Base-by-base conservation (phyloP, 2,797 vertebrate genomes). In the Peromyscus eremicus region DNA sequence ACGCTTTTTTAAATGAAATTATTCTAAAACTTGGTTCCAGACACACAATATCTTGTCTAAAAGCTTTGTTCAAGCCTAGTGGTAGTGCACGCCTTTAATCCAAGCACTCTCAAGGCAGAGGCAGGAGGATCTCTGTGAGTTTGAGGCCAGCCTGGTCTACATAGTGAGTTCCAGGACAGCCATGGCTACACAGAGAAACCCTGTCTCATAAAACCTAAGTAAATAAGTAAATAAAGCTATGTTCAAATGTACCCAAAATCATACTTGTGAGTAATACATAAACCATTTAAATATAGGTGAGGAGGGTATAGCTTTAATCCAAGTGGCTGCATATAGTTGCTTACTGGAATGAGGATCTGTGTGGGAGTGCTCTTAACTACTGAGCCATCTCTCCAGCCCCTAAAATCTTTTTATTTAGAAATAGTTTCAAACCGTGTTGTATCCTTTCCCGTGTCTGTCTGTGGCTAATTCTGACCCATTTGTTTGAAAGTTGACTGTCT, bases 401-500 rank as follows among this genome's bases (percentile, higher is more conserved):
- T 40, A 49, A 14, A 73, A 46, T 19, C 16, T 12, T 93, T 88
- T 92, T 82, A 86, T 71, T 84, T 97, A 92, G 62, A 96, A 95
- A 84, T 90, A 85, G 85, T 92, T 94, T 93, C 34, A 96, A 90
- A 37, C 14, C 32, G 10, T 68, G 21, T 93, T 91, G 52, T 37
- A 21, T 17, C 14, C 27, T 84, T 91, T 75, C 73, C 37, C 52
- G 52, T 85, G 43, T 76, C 82, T 92, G 19, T 23, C 49, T 49
- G 1, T 94, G 77, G 64, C 66, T 81, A 37, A 68, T 90, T 97
- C 93, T 94, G 71, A 49, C 55, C 94, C 19, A 43, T 94, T 81
- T 96, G 57, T 40, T 93, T 92, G 34, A 80, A 75, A 43, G 13
- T 68, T 94, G 60, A 73, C 46, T 80, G 1, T 75, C 46, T 17